These are phyloP conservation scores for Enteromius mattozi DNA, from an alignment of 2,797 vertebrate species.

Conservation along the genomic window DNA sequence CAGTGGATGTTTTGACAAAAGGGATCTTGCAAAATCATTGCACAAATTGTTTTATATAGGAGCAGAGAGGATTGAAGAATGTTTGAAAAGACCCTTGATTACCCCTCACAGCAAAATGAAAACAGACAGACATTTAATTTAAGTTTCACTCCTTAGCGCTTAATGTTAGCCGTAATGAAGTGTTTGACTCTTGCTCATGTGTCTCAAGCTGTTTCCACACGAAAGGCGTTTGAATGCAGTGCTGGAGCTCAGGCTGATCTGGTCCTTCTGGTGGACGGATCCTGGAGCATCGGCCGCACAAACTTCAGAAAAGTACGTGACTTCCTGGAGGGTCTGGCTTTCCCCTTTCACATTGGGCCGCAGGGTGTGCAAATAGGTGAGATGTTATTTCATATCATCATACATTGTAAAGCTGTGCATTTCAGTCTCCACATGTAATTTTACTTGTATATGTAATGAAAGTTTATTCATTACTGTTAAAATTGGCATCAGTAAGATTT, in stretches of 20 bases:
- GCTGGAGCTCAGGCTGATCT: constrained; percentile 78
- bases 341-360: constrained; percentile 84
- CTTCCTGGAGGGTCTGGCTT: constrained; percentile 87
- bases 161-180: neutral
- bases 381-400: neutral
- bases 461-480: neutral
- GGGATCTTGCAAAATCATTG: neutral
- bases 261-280: constrained; percentile 90
- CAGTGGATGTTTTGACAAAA: neutral
- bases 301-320: constrained; percentile 91
- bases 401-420: neutral
- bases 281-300: constrained; percentile 92
- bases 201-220: constrained; percentile 66
- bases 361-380: constrained; percentile 89
- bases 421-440: neutral
- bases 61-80: neutral
- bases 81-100: constrained; percentile 1
- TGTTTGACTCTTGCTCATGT: neutral
- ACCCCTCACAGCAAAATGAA: neutral
- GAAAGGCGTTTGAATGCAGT: constrained; percentile 81
- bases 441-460: neutral
- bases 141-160: neutral
- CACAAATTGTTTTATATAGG: neutral
- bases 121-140: neutral
- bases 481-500: neutral